Conservation (phyloP, 2,113 vertebrate species). For the Hystrix brachyura region DNA sequence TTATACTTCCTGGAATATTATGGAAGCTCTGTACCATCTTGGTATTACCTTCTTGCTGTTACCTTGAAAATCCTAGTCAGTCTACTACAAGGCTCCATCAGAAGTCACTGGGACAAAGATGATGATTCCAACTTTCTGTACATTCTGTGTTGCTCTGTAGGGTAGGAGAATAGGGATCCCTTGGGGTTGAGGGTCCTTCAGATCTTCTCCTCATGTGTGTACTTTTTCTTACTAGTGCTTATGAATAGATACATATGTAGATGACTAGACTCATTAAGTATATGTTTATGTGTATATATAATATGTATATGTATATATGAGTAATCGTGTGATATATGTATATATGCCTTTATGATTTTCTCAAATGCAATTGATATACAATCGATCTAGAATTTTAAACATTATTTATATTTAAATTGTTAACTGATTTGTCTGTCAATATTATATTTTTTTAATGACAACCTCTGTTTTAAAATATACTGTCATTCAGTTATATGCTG, state of each 20-base stretch:
- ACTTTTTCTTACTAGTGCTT: slow-evolving; percentile 8
- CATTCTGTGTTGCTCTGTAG: not conserved
- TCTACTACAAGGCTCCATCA: not conserved
- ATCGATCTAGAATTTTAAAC: slow-evolving; percentile 42
- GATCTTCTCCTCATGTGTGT: not conserved
- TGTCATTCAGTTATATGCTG: slow-evolving; percentile 7
- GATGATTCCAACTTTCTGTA: not conserved
- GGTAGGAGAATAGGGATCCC: not conserved
- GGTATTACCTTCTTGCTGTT: not conserved
- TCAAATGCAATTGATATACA: not conserved
- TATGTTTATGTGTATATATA: not conserved
- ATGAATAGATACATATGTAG: not conserved
- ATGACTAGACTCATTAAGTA: not conserved
- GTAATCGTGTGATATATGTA: not conserved
- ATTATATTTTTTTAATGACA: slow-evolving; percentile 37
- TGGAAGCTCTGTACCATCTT: not conserved
- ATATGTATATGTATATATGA: not conserved
- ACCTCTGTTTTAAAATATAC: slow-evolving; percentile 8
- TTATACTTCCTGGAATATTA: not conserved
- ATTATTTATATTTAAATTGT: slow-evolving; percentile 7
- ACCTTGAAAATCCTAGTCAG: not conserved
- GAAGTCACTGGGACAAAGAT: not conserved
- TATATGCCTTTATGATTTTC: not conserved
- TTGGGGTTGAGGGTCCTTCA: not conserved
- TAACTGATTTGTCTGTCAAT: not conserved